A percentile compares a stretch with the other conserved stretches of the same genome.
Conservation (phyloP, 2,113 vertebrate genomes). For the Crotophaga sulcirostris region DNA sequence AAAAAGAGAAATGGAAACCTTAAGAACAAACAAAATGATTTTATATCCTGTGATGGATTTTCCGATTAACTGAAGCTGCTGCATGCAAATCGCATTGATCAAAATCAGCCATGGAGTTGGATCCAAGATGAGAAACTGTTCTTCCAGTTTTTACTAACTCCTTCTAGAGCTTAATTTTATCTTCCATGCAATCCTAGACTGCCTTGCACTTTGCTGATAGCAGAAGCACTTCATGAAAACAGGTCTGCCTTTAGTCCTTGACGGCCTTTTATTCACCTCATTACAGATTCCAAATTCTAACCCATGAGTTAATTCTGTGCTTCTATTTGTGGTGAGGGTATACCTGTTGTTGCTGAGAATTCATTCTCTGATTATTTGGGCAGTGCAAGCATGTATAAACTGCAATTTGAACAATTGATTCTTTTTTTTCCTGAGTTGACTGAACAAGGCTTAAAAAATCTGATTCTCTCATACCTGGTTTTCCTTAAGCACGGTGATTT, state of each 20-base stretch:
- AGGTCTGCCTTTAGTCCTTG: not conserved
- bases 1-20: constrained; percentile 6
- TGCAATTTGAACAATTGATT: not conserved
- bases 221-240: not conserved
- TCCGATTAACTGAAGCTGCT: not conserved
- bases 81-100: not conserved
- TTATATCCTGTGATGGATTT: not conserved
- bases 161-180: not conserved
- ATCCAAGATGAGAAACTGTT: not conserved
- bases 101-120: not conserved
- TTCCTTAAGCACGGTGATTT: not conserved
- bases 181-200: not conserved
- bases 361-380: not conserved
- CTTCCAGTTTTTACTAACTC: not conserved
- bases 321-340: not conserved
- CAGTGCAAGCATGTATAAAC: not conserved
- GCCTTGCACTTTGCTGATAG: not conserved
- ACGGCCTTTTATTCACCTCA: not conserved
- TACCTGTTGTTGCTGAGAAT: not conserved
- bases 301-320: not conserved
- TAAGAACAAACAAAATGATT: not conserved
- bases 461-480: not conserved
- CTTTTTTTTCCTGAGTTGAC: not conserved
- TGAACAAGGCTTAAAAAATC: not conserved
- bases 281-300: not conserved